phyloP scores from a whole-genome alignment of 1,140 invertebrate genomes.

The Macrocentrus cingulum region DNA sequence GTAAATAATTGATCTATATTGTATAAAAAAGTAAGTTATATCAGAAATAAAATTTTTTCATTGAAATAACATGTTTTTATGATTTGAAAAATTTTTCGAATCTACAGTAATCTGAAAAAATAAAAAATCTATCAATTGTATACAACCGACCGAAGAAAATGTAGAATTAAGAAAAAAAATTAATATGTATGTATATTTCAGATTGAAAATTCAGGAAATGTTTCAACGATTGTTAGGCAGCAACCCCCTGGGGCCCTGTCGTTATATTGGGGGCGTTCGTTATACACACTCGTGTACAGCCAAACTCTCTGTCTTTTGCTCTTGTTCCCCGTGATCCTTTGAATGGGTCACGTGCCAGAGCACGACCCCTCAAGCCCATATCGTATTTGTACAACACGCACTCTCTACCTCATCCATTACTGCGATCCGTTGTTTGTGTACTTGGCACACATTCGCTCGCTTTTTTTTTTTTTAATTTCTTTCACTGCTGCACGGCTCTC shows the following conservation, averaged over 20 bases:
- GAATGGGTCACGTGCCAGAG: conserved; percentile 27
- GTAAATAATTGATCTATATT: too few species aligned
- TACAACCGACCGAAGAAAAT: too few species aligned
- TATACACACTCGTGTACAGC: conserved; percentile 22
- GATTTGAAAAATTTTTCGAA: too few species aligned
- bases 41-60: too few species aligned
- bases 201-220: too few species aligned
- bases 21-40: too few species aligned
- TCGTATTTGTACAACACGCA: conserved; percentile 38
- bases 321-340: conserved; percentile 17
- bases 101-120: too few species aligned
- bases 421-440: conserved; percentile 34
- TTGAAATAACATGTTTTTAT: too few species aligned
- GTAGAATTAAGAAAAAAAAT: too few species aligned
- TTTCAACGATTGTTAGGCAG: too few species aligned
- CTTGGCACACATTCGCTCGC: conserved; percentile 23
- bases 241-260: conserved; percentile 25
- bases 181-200: too few species aligned
- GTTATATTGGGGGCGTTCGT: conserved; percentile 31
- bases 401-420: conserved; percentile 32
- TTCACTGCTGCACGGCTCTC: conserved; percentile 16
- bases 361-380: conserved; percentile 28
- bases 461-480: conserved; percentile 15
- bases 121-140: too few species aligned
- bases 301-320: conserved; percentile 3